Conservation (phyloP, 2,113 vertebrate species). For the Cyanistes caeruleus region DNA sequence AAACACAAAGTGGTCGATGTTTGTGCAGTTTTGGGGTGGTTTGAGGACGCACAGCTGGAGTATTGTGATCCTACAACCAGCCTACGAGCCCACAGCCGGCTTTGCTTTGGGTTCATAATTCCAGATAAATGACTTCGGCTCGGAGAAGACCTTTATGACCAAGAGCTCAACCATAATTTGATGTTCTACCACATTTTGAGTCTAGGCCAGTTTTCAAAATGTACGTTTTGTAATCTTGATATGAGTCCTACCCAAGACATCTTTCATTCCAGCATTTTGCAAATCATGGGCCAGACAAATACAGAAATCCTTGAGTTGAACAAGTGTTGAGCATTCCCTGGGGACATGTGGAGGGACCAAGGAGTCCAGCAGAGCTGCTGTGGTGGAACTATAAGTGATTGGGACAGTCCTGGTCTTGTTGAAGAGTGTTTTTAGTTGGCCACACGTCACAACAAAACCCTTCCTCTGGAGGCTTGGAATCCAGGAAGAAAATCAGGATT, state of each 20-base stretch:
- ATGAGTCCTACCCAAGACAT: neutral
- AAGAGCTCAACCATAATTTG: neutral
- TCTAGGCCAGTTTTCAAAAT: neutral
- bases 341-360: neutral
- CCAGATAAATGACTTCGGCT: neutral
- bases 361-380: neutral
- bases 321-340: neutral
- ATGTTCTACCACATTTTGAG: neutral
- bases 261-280: neutral
- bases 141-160: neutral
- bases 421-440: neutral
- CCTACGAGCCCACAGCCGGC: rapidly evolving
- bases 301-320: neutral
- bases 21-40: neutral
- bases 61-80: neutral
- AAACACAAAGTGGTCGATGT: neutral
- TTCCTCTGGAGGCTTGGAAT: neutral
- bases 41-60: neutral
- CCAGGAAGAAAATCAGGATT: neutral
- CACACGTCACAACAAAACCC: neutral
- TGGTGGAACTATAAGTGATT: rapidly evolving
- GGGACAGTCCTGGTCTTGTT: neutral
- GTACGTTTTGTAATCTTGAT: neutral
- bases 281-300: neutral
- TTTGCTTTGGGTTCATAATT: neutral